Evolutionary conservation across 23 tunicate species (phyloP), one percentile per base, ranked within the genome.

Genomic region (Clavelina lepadiformis): DNA sequence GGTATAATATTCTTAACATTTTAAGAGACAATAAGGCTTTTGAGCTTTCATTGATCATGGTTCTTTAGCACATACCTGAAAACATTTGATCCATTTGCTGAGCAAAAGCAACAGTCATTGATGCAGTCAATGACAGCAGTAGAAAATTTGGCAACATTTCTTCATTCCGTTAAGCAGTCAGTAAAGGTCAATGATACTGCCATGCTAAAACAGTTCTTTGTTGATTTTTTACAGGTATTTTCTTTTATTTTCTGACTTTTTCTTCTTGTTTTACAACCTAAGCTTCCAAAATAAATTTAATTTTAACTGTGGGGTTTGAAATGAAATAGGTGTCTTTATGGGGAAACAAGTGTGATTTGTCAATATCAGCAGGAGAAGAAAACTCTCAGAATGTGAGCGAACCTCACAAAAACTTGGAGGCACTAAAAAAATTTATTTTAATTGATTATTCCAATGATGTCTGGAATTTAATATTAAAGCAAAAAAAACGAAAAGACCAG

Each of bases 241-340:
- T 41, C 15, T 41, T 41, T 41, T 41, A 8, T 41, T 41, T 41
- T 15, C 11, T 8, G 15, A 11, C 49, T 41, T 41, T 41, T 41
- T 41, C 49, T 11, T 41, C 11, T 41, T 41, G 11, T 41, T 41
- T 41, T 41, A 8, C 49, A 41, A 41, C 15, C 15, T 41, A 41
- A 8, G 49, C 15, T 41, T 41, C 13, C 15, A 41, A 41, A 20
- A 11, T 22, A 56, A 15, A 11, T 11, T 56, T 56, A 56, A 22
- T n/a, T 20, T 11, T 20, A 6, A 15, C 21, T 22, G n/a, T n/a
- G n/a, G n/a, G n/a, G 5, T 44, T 56, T 29, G n/a, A n/a, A n/a
- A n/a, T n/a, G n/a, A n/a, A n/a, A n/a, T n/a, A 88, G 97, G 51
- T 85, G 5, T 89, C 97, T 5, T 56, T 89, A 33, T 89, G 97